Evolutionary conservation across 2,888 invertebrate species (phyloP), one percentile per base, ranked within the genome.

Genomic region (Sminthurinus aureus): DNA sequence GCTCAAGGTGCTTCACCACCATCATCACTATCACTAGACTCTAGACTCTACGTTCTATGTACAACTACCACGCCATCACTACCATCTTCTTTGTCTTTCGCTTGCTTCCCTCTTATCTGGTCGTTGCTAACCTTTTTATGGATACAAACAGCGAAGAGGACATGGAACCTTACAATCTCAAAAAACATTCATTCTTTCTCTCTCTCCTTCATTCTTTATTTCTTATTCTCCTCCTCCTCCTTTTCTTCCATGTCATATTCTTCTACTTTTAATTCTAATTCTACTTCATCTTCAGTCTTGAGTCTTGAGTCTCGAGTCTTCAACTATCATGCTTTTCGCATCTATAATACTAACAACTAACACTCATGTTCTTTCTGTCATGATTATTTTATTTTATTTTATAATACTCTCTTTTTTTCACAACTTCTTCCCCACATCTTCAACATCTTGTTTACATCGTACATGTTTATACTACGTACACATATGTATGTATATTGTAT

Each of bases 61-160:
- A 38, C 38, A 38, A 38, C 38, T 38, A 81, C 24, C 71, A 24
- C 80, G 50, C 58, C 80, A 80, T 80, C 71, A 71, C 51, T 71
- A 67, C 51, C 80, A 73, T 71, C 80, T 73, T 58, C 80, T 81
- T 81, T 81, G 79, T 79, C 74, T 81, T 81, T 73, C 15, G 2
- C 71, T 71, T 71, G 0, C 11, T 71, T 13, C 69, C 69, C 22
- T 69, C 69, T 2, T 58, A 58, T 69, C 50, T 73, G 18, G 69
- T 73, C 80, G 80, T 81, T 64, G 38, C n/a, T 81, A 73, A 73
- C 80, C 73, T 81, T 81, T 81, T 81, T 81, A 73, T 81, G 71
- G 80, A 73, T 18, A 71, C 64, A 79, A 80, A 80, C 71, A 80
- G 58, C 38, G 22, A 67, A 81, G 80, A 81, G 80, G 80, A 81